These are phyloP conservation scores for Cheilosia vulpina DNA, from an alignment of 2,888 invertebrate species.

Conservation along the genomic window DNA sequence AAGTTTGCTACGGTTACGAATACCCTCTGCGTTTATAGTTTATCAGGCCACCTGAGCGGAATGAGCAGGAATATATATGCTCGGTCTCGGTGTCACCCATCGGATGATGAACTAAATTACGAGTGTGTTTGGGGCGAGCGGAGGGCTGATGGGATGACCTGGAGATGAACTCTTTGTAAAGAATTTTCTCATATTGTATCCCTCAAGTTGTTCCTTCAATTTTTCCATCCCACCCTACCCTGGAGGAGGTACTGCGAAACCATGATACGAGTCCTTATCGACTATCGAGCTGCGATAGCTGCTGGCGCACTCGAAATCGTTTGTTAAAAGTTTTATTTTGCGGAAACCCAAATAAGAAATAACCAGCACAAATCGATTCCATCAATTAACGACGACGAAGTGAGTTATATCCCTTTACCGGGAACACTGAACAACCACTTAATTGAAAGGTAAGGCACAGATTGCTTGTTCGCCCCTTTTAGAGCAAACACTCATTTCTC, in stretches of 20 bases:
- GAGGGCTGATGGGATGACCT: background rate
- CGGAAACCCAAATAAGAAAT: background rate
- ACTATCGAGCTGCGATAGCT: background rate
- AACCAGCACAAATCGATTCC: constrained; percentile 29
- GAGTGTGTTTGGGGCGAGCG: background rate
- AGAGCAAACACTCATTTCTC: background rate
- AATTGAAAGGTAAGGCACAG: constrained; percentile 36
- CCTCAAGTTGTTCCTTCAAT: constrained; percentile 18
- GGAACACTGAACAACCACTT: constrained; percentile 40
- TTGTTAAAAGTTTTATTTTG: constrained; percentile 32
- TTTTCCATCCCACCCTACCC: background rate
- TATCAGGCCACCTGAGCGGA: constrained; percentile 31
- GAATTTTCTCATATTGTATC: constrained; percentile 59
- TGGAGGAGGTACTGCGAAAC: background rate
- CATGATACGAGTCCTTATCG: background rate
- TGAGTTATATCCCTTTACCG: constrained; percentile 27
- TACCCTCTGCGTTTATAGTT: constrained; percentile 1
- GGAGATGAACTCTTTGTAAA: constrained; percentile 46
- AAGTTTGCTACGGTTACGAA: constrained; percentile 32
- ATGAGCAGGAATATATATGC: background rate
- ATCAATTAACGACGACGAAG: constrained; percentile 50
- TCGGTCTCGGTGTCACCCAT: constrained; percentile 15
- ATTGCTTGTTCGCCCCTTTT: background rate
- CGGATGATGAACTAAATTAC: constrained; percentile 42
- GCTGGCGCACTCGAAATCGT: constrained; percentile 19